Base-by-base conservation (phyloP, 2,797 vertebrate genomes). In the Microcaecilia unicolor region DNA sequence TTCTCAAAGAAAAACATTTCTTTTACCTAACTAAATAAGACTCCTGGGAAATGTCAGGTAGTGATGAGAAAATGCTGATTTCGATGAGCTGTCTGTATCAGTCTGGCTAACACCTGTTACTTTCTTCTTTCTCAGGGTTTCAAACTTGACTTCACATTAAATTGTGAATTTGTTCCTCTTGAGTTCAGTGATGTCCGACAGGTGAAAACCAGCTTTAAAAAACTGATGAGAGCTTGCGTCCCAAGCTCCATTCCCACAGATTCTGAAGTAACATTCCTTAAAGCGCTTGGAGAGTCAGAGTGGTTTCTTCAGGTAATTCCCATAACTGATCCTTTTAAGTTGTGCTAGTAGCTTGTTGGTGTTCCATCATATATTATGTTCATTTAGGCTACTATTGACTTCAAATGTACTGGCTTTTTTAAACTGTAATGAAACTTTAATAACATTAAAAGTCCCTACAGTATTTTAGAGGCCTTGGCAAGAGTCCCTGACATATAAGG, bases 131-230 rank as follows among this genome's bases (percentile, higher is more conserved):
- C 21, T 61, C 25, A 99, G 96, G 92, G 87, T 34, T 89, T 97
- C 56, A 90, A 91, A 64, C 70, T 93, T 54, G 93, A 99, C 75
- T 86, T 91, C 33, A 80, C 91, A 51, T 67, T 98, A 70, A 97
- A 94, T 74, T 97, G 91, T 78, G 94, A 98, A 59, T 88, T 97
- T 78, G 90, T 98, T 55, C 91, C 93, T 9, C 90, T 99, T 64
- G 96, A 99, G 57, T 93, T 93, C 63, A 78, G 83, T 18, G 96
- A 99, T 59, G 81, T 87, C 1, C 86, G 92, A 50, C 93, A 97
- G 81, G 87, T 92, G 41, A 97, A 96, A 66, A 74, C 87, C 15
- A 89, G 92, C 41, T 97, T 98, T 62, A 98, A 98, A 70, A 99
- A 98, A 71, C 70, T 99, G 40, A 86, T 98, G 73, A 83, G 92